A percentile compares a stretch with the other conserved stretches of the same genome.
These are phyloP conservation scores for Xestia rhomboidea DNA, from an alignment of 2,888 invertebrate genomes.

Conservation along the genomic window DNA sequence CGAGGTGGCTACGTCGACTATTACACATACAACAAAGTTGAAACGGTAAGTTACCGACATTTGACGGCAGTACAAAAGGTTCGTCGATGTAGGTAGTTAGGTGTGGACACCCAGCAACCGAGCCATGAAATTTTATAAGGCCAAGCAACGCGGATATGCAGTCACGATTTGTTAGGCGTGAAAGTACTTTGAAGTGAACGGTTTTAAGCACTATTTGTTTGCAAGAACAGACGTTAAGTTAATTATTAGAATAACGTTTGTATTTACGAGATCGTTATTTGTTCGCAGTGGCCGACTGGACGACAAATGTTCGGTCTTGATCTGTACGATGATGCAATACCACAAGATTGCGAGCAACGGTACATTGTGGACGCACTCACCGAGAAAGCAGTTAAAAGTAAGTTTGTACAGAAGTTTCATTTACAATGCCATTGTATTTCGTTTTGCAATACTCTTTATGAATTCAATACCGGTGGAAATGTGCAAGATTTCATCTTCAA, in stretches of 20 bases:
- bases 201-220: slow-evolving; percentile 46
- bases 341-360: slow-evolving; percentile 82
- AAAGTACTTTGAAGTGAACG: slow-evolving; percentile 62
- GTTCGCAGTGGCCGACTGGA: slow-evolving; percentile 84
- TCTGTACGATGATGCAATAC: slow-evolving; percentile 80
- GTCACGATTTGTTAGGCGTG: slow-evolving; percentile 59
- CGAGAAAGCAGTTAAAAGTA: slow-evolving; percentile 83
- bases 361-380: slow-evolving; percentile 86
- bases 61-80: slow-evolving; percentile 39
- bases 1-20: slow-evolving; percentile 95
- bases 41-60: slow-evolving; percentile 77
- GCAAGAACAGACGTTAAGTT: slow-evolving; percentile 35
- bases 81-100: slow-evolving; percentile 47
- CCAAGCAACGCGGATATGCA: slow-evolving; percentile 63
- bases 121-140: slow-evolving; percentile 64
- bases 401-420: slow-evolving; percentile 63
- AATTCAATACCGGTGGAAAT: slow-evolving; percentile 49
- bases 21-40: slow-evolving; percentile 89
- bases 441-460: slow-evolving; percentile 45
- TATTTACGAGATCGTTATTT: slow-evolving; percentile 41
- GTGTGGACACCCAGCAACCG: slow-evolving; percentile 53
- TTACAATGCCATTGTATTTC: slow-evolving; percentile 45
- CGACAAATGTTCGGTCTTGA: slow-evolving; percentile 82
- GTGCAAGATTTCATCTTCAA: slow-evolving; percentile 55
- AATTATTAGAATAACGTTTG: slow-evolving; percentile 8